Base-by-base conservation (phyloP, 2,113 vertebrate genomes). In the Strix uralensis region DNA sequence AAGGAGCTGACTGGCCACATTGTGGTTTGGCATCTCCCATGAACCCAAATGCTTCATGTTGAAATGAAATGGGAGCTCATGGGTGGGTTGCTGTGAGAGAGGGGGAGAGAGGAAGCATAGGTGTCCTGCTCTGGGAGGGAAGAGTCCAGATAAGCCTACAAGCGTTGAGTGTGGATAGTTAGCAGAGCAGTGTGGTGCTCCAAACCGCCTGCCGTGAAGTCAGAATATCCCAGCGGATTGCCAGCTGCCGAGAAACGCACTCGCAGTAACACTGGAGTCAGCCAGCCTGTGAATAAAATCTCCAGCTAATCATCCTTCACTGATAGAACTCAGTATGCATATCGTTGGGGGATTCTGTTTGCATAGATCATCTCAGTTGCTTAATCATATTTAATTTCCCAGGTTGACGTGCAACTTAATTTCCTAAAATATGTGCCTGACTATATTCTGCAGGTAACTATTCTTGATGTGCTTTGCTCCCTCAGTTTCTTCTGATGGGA, bases 81-180 rank as follows among this genome's bases (percentile, higher is more conserved):
- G 8, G 32, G 15, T 38, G 21, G 13, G 8, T 25, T 79, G 22
- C 62, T 82, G 62, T 2, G 2, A 29, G 13, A 87, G 13, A 65
- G 30, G n/a, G 44, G n/a, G 29, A 38, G n/a, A 59, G n/a, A 42
- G 36, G 71, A 51, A 74, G 32, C 47, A 51, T 9, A n/a, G 3
- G n/a, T 42, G 38, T 42, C 55, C 44, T 67, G 46, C 44, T 63
- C 52, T 27, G 8, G n/a, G 20, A 77, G 29, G 25, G 49, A 63
- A 74, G 54, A 44, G 44, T 58, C 18, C 1, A 6, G 36, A 15
- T 81, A 80, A 81, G 22, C 62, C 62, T 17, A 5, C 0, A 5
- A 71, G n/a, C 2, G 1, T 9, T 0, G 1, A 75, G 42, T 15
- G 2, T 3, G 3, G 36, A 5, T 47, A 19, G 22, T 30, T 67